A percentile compares a stretch with the other conserved stretches of the same genome.
Evolutionary conservation across 2,797 vertebrate species (phyloP).

Genomic region (Amphiprion clarkii): DNA sequence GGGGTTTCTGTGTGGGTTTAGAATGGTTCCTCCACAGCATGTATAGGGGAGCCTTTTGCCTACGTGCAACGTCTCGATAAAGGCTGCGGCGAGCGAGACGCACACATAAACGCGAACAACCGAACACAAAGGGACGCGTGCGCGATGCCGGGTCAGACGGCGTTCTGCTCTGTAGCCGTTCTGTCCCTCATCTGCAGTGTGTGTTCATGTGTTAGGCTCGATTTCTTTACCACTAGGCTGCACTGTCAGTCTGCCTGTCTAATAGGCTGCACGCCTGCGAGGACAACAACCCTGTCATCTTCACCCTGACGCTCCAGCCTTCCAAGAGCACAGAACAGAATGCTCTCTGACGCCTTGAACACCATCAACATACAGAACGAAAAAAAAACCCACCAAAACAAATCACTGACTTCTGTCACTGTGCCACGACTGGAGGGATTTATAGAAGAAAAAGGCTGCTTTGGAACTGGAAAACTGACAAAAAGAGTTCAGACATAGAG

Average conservation of each 20-base stretch:
- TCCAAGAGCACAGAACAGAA: conserved; percentile 51
- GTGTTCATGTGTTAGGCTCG: conserved; percentile 66
- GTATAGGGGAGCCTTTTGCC: conserved; percentile 70
- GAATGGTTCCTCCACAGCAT: conserved; percentile 73
- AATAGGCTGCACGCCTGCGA: conserved; percentile 62
- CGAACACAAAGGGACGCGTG: conserved; percentile 10
- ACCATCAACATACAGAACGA: conserved; percentile 5
- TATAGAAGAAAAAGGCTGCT: conserved; percentile 1
- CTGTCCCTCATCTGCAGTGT: conserved; percentile 46
- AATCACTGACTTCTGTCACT: conserved; percentile 46
- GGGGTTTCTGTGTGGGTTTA: conserved; percentile 78
- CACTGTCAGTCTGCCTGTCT: conserved; percentile 80
- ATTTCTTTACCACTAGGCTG: conserved; percentile 79
- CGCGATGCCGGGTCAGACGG: conserved; percentile 21
- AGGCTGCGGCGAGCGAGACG: conserved; percentile 20
- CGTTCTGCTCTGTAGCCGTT: conserved; percentile 47
- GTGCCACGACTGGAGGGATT: conserved; percentile 34
- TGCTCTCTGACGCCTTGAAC: conserved; percentile 47
- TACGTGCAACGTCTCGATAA: conserved; percentile 54
- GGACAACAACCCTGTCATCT: conserved; percentile 63
- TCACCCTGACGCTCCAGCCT: conserved; percentile 49
- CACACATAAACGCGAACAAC: conserved; percentile 15
- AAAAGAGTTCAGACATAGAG: conserved; percentile 13
- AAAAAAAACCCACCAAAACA: conserved; percentile 17
- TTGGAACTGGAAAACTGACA: conserved; percentile 11